Evolutionary conservation across 2,113 vertebrate species (phyloP), one percentile per base, ranked within the genome.

Genomic region (Holacanthus passer): DNA sequence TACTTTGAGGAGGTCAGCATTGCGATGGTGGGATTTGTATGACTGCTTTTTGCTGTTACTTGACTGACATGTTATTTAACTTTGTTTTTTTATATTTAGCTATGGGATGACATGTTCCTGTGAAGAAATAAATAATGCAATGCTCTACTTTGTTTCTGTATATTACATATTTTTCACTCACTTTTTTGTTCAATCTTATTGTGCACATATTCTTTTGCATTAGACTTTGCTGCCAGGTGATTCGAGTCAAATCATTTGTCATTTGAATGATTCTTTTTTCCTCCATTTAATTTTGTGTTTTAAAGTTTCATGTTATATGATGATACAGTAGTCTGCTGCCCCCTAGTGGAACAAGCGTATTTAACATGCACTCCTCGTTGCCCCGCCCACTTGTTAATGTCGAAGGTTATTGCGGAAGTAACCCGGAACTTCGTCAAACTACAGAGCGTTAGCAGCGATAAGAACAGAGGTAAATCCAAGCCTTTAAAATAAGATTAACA

Each of bases 401-500:
- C 83, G 73, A 13, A 17, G 3, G 39, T 14, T 32, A 50, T 74
- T 71, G 32, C 82, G 82, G 90, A 91, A 88, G 5, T 43, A 48
- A 70, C 0, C 17, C 43, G 31, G 45, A 81, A 41, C 4, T 39
- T 0, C 0, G 50, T 68, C n/a, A 82, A 77, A 76, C 0, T 63
- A 13, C 1, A 1, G 0, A 2, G 0, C 0, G 2, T 29, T 24
- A 59, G 35, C 55, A 3, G 7, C 5, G 3, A 14, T 6, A n/a
- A 12, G 3, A 7, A 5, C 10, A 52, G 39, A 27, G 27, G 13
- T 16, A 50, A 8, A 0, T 1, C 1, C 1, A 1, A 2, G 3
- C 9, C 24, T 32, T 7, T 16, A 1, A 66, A 69, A 45, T 73
- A 89, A 69, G 27, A 45, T 12, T 55, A 16, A 22, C 2, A 13